phyloP scores from a whole-genome alignment of 1,140 invertebrate species.

The Ceratosolen solmsi region DNA sequence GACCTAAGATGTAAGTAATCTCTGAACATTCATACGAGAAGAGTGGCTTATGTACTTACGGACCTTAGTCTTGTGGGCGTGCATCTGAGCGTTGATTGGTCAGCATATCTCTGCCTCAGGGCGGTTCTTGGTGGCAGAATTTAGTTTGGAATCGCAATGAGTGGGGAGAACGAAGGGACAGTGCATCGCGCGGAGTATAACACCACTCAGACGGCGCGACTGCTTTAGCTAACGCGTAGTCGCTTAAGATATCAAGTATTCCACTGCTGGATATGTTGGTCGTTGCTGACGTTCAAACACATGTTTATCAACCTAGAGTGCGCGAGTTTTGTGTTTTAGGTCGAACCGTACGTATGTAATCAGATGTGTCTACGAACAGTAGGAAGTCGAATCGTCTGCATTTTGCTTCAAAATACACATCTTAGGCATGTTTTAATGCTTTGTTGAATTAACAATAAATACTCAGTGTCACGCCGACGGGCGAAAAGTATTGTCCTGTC shows the following conservation, averaged over 20 bases:
- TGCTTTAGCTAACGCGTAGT: slow-evolving; percentile 41
- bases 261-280: not conserved
- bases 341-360: not conserved
- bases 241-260: not conserved
- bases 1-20: no score
- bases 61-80: not conserved
- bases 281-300: not conserved
- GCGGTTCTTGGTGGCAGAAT: not conserved
- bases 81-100: slow-evolving; percentile 17
- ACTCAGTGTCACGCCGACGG: slow-evolving; percentile 52
- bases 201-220: slow-evolving; percentile 70
- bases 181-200: slow-evolving; percentile 52
- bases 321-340: not conserved
- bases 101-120: not conserved
- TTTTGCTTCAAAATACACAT: not conserved
- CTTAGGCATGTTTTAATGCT: not conserved
- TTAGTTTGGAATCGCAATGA: not conserved
- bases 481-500: slow-evolving; percentile 66
- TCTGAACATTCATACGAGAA: no score
- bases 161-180: slow-evolving; percentile 49
- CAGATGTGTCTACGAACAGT: not conserved
- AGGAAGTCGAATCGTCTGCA: not conserved
- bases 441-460: not conserved
- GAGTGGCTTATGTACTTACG: no score
- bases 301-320: not conserved